Evolutionary conservation across 2,113 vertebrate genomes (phyloP).

Genomic region (Cyanistes caeruleus): DNA sequence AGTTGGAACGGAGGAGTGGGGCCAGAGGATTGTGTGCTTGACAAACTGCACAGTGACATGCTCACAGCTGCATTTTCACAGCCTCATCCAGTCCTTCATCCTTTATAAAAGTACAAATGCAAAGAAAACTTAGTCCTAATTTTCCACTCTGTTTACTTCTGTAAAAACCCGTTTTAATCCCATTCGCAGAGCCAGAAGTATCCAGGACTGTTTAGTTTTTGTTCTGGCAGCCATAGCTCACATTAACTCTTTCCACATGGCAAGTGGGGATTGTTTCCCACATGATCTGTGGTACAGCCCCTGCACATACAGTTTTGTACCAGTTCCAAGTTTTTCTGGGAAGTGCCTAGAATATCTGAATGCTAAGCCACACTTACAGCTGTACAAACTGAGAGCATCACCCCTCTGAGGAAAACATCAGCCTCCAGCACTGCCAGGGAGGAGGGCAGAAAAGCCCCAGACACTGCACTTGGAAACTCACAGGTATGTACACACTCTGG

Average conservation of each 20-base stretch:
- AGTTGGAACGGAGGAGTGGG: not conserved
- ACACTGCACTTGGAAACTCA: not conserved
- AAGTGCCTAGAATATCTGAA: constrained; percentile 32
- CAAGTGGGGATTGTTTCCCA: not conserved
- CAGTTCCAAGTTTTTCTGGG: not conserved
- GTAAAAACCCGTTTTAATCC: constrained; percentile 16
- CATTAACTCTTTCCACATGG: constrained; percentile 46
- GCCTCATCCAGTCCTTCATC: not conserved
- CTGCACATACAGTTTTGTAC: not conserved
- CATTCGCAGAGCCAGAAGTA: not conserved
- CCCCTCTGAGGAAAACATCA: not conserved
- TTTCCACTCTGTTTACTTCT: constrained; percentile 27
- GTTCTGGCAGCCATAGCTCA: constrained; percentile 18
- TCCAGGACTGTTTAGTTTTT: constrained; percentile 15
- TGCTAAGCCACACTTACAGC: constrained; percentile 21
- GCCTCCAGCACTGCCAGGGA: not conserved
- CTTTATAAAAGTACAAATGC: not conserved
- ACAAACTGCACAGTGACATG: not conserved
- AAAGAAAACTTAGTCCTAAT: not conserved
- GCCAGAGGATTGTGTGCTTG: not conserved
- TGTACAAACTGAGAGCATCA: constrained; percentile 43
- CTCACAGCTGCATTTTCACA: constrained; percentile 21
- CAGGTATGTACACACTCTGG: not conserved
- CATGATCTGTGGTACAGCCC: not conserved
- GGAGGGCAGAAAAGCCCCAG: not conserved